A percentile compares a stretch with the other conserved stretches of the same genome.
Conservation (phyloP, 2,797 vertebrate species). For the Caiman crocodilus region DNA sequence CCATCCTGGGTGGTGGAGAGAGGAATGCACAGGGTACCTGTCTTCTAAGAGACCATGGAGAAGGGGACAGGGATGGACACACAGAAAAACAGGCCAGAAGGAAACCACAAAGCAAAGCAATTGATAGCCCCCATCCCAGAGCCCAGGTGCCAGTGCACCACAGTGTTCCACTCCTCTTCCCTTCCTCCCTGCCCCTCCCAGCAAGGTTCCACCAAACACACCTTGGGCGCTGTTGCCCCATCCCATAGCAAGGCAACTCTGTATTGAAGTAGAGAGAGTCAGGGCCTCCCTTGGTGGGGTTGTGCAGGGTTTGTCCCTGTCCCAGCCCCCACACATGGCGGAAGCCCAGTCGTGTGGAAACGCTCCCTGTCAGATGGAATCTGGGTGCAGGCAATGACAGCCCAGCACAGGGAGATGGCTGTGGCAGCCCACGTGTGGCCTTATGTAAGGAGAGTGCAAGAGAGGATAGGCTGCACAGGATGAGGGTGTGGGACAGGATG, state of each 20-base stretch:
- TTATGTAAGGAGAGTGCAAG: conserved; percentile 75
- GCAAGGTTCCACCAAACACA: too few species aligned
- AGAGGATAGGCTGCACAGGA: conserved; percentile 55
- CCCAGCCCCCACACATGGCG: conserved; percentile 13
- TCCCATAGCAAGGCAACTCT: accelerated
- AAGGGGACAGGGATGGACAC: neutral
- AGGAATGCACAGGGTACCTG: neutral
- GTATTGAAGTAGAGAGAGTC: accelerated
- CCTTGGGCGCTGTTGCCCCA: accelerated
- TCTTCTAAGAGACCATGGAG: too few species aligned
- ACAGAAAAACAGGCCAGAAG: neutral
- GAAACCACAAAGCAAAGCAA: neutral
- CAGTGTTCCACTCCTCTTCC: too few species aligned
- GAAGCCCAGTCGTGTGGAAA: conserved; percentile 64
- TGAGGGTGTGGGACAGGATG: neutral
- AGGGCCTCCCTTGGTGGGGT: accelerated
- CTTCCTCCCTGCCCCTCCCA: too few species aligned
- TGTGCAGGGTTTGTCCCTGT: neutral
- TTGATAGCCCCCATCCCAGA: neutral
- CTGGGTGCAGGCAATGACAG: conserved; percentile 70
- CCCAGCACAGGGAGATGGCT: conserved; percentile 18
- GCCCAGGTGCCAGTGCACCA: neutral
- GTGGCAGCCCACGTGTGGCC: conserved; percentile 64
- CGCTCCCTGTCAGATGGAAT: conserved; percentile 73
- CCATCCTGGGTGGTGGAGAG: neutral